Base-by-base conservation (phyloP, 2,113 vertebrate genomes). In the Siniperca chuatsi region DNA sequence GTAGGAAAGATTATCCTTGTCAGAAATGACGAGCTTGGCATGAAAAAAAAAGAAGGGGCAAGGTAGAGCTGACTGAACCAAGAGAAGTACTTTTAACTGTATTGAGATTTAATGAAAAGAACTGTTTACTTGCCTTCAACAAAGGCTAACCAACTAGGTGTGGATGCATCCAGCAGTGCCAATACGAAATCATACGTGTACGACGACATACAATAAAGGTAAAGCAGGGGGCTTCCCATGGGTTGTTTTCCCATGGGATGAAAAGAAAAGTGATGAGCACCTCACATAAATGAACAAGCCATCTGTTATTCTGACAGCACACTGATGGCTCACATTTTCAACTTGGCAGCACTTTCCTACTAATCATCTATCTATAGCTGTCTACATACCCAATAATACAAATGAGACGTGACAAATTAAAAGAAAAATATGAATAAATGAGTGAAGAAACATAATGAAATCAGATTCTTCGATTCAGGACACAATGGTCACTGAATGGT, bases 1-100 rank as follows among this genome's bases (percentile, higher is more conserved):
- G 60, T 85, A 91, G 94, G 82, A 88, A 90, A 95, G 95, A 94
- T 96, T 95, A 96, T 94, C 91, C 93, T 88, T 82, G 92, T 93
- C 87, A 90, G 92, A 92, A 94, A 92, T 93, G 90, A 93, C 87
- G 62, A 92, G 92, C 88, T 90, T 82, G 78, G 90, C 90, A 76
- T 85, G 79, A 74, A 90, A 87, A 82, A 66, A 82, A 66, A 50
- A 57, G 44, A 60, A 57, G 52, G 37, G 46, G 10, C 70, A 70
- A 81, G 90, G 83, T 81, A 60, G 57, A 83, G 87, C 82, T 65
- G 42, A 84, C 69, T 70, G 81, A 93, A 89, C 54, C n/a, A 54
- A 48, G 52, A 83, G 54, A 65, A 85, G 55, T 69, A 35, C 84
- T 89, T 88, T 89, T 61, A 86, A 85, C 68, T 71, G 69, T 29